These are phyloP conservation scores for Antitype chi DNA, from an alignment of 2,888 invertebrate genomes.

Conservation along the genomic window DNA sequence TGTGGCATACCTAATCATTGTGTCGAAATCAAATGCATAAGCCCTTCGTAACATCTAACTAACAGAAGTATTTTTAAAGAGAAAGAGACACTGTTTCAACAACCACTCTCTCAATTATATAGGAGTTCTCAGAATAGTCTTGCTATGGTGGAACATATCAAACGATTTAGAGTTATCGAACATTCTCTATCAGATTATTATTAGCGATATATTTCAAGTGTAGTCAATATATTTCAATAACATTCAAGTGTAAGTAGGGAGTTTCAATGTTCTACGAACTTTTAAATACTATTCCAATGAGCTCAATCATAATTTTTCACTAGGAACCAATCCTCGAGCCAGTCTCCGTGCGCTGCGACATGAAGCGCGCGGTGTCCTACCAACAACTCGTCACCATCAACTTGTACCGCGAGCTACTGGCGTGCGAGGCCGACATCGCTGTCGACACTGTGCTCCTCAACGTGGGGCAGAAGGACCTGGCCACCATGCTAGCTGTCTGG, in stretches of 20 bases:
- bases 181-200: neutral
- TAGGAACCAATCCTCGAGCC: conserved; percentile 95
- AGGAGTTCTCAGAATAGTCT: neutral
- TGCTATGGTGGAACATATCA: neutral
- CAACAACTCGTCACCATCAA: conserved; percentile 71
- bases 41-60: neutral
- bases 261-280: neutral
- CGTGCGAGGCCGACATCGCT: conserved; percentile 92
- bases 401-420: conserved; percentile 82
- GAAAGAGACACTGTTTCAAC: neutral
- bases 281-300: neutral
- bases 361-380: conserved; percentile 91
- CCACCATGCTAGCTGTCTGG: conserved; percentile 93
- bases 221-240: too few species aligned
- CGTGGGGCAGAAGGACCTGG: conserved; percentile 94
- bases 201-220: neutral
- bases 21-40: neutral
- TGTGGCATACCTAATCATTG: neutral
- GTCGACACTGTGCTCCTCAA: conserved; percentile 93
- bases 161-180: neutral
- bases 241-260: neutral
- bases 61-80: neutral
- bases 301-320: neutral
- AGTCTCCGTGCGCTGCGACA: conserved; percentile 92
- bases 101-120: neutral